These are phyloP conservation scores for Drosophila sp. DNA, from an alignment of 1,140 invertebrate genomes.

Conservation along the genomic window DNA sequence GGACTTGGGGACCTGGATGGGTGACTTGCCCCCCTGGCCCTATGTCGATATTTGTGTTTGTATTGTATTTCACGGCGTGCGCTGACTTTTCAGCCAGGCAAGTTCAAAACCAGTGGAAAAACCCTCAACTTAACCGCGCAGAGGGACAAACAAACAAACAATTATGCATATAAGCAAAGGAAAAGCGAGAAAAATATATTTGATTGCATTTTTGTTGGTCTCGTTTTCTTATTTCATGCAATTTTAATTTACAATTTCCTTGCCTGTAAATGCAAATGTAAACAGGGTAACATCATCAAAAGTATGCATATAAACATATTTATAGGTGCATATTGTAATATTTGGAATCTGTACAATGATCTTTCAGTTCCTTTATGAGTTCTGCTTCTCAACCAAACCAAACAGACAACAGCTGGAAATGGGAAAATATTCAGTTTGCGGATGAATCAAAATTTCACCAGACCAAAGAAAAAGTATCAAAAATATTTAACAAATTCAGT, in stretches of 20 bases:
- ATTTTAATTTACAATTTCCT: slow-evolving; percentile 57
- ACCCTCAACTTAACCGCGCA: not conserved
- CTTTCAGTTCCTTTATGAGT: slow-evolving; percentile 29
- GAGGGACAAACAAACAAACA: slow-evolving; percentile 7
- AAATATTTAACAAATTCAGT: not conserved
- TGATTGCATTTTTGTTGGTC: slow-evolving; percentile 14
- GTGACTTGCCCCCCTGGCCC: not conserved
- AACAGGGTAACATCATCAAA: slow-evolving; percentile 26
- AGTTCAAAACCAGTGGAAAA: slow-evolving; percentile 13
- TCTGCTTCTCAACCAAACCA: slow-evolving; percentile 56
- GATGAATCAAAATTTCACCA: not conserved
- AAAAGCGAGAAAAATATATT: not conserved
- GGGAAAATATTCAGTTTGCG: not conserved
- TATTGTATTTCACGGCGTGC: slow-evolving; percentile 1
- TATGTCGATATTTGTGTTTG: slow-evolving; percentile 8
- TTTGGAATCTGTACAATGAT: slow-evolving; percentile 57
- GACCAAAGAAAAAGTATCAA: not conserved
- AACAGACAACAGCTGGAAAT: slow-evolving; percentile 9
- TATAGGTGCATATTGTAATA: not conserved
- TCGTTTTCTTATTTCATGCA: slow-evolving; percentile 22
- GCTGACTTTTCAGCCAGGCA: not conserved
- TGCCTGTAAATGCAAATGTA: slow-evolving; percentile 64
- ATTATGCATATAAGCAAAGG: not conserved
- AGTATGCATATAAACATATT: not conserved
- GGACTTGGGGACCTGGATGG: not conserved